Conservation (phyloP, 2,888 invertebrate species). For the Ormyrus thymus region DNA sequence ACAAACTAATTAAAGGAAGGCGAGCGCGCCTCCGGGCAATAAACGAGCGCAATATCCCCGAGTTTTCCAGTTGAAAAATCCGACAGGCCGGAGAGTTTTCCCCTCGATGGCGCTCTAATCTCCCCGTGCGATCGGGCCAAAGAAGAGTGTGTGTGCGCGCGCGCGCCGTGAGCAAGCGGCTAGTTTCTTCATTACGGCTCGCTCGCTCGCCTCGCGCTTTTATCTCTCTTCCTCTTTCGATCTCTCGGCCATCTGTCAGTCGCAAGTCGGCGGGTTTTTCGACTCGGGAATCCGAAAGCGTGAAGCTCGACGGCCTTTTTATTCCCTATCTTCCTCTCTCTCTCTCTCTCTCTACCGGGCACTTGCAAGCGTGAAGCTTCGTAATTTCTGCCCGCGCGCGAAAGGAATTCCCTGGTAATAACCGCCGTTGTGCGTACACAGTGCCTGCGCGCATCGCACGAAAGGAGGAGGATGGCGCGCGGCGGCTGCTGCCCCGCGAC, state of each 20-base stretch:
- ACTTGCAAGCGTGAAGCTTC: constrained; percentile 7
- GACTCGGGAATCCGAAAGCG: constrained; percentile 47
- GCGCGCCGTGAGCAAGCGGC: background rate
- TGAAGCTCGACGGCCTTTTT: constrained; percentile 31
- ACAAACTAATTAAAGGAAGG: background rate
- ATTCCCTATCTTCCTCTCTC: constrained; percentile 1
- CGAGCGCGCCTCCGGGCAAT: background rate
- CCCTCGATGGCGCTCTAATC: constrained; percentile 10
- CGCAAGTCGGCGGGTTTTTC: background rate
- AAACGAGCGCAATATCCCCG: no score
- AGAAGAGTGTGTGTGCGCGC: background rate
- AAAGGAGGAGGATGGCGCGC: constrained; percentile 36
- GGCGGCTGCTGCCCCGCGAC: constrained; percentile 60
- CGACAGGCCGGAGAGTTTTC: background rate
- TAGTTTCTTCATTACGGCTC: constrained; percentile 36
- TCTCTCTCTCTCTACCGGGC: background rate
- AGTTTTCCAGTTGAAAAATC: constrained; percentile 28
- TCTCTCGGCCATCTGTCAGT: constrained; percentile 37
- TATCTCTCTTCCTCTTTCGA: constrained; percentile 30
- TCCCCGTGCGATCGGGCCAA: background rate
- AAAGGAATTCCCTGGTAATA: constrained; percentile 44
- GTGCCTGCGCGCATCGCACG: constrained; percentile 13
- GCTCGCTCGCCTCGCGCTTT: constrained; percentile 27
- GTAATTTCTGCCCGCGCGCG: constrained; percentile 4
- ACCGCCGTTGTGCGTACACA: background rate